phyloP scores from a whole-genome alignment of 1,140 invertebrate genomes.

The Hyles vespertilio region DNA sequence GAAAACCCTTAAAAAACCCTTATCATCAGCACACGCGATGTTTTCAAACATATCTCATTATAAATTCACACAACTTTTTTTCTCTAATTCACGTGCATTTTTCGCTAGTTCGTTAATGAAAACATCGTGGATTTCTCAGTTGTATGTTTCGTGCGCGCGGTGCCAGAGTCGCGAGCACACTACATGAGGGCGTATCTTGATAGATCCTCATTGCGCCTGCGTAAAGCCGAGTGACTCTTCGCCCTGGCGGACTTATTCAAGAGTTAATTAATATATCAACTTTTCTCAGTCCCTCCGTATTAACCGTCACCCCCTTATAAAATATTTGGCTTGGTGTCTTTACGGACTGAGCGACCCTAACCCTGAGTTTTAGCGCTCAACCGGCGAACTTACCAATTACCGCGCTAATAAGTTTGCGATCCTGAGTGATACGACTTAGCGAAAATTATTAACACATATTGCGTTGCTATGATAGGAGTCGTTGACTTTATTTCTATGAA shows the following conservation, averaged over 20 bases:
- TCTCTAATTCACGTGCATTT: constrained; percentile 17
- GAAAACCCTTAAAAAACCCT: too few species aligned
- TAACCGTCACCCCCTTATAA: constrained; percentile 62
- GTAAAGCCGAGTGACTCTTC: constrained; percentile 64
- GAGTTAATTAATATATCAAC: constrained; percentile 75
- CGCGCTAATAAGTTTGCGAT: background rate
- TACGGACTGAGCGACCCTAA: constrained; percentile 19
- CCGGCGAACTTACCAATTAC: constrained; percentile 16
- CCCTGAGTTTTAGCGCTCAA: background rate
- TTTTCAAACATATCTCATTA: background rate
- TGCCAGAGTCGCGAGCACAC: constrained; percentile 43
- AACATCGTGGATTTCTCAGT: constrained; percentile 34
- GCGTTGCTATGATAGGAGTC: too few species aligned
- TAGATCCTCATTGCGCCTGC: constrained; percentile 57
- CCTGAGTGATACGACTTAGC: too few species aligned
- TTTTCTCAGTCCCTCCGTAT: constrained; percentile 60
- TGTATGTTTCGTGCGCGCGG: constrained; percentile 33
- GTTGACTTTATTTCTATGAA: too few species aligned
- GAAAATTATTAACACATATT: too few species aligned
- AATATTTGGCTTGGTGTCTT: constrained; percentile 59
- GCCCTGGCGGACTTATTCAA: constrained; percentile 63
- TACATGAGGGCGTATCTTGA: constrained; percentile 63
- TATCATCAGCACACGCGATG: background rate
- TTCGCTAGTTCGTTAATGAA: constrained; percentile 14
- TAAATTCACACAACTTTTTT: constrained; percentile 16